Evolutionary conservation across 2,797 vertebrate species (phyloP), one percentile per base, ranked within the genome.

Genomic region (Hipposideros larvatus): DNA sequence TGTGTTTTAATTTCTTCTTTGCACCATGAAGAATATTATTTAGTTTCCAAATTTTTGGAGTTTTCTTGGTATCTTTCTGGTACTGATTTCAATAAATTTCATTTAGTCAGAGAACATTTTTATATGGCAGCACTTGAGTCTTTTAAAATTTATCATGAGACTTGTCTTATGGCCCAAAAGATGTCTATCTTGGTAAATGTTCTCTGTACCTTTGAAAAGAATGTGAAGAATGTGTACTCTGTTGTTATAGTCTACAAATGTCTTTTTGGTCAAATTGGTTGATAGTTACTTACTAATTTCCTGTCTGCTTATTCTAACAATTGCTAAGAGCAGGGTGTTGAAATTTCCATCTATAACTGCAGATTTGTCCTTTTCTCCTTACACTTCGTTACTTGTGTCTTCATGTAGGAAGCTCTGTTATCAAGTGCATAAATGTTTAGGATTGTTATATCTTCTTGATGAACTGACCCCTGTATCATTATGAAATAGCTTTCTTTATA

Each of bases 371-470:
- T 0, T 46, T 71, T 79, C 51, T 57, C 34, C 53, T 34, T 41
- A 5, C 4, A 11, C 21, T 41, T 26, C 5, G 3, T 53, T n/a
- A 6, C 0, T 66, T 61, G 75, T 18, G 57, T 37, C 31, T 28
- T 93, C 19, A 3, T 0, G 22, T 14, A 0, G 9, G 79, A 34
- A 31, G 70, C 66, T 31, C 92, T 65, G 37, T 22, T 24, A 4
- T 10, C 8, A 9, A 37, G 11, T 11, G 6, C 31, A 0, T 2
- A 2, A 0, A 2, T 13, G 21, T 51, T 26, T 34, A 11, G 26
- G 21, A 43, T 19, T 34, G 19, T 48, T 22, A 0, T 0, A 34
- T 61, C 46, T 21, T 22, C 28, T 41, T 18, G 37, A 19, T 15
- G 37, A 37, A 2, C 5, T 24, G 78, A 24, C 26, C 57, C 28